A percentile compares a stretch with the other conserved stretches of the same genome.
These are phyloP conservation scores for Cephus cinctus DNA, from an alignment of 1,140 invertebrate species.

Conservation along the genomic window DNA sequence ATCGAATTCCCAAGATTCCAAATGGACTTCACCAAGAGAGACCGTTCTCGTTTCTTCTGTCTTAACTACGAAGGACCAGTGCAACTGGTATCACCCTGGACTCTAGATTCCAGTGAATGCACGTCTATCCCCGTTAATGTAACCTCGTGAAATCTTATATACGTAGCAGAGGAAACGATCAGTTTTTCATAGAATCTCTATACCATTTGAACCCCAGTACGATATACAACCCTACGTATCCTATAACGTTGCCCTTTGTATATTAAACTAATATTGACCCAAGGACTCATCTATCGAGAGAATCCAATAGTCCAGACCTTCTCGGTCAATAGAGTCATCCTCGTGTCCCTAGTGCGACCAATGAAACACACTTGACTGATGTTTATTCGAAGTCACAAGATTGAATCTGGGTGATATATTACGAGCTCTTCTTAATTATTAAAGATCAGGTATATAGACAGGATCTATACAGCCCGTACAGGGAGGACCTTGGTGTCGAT, in stretches of 20 bases:
- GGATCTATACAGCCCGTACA: background rate
- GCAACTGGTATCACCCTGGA: background rate
- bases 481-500: no score
- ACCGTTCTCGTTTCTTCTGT: background rate
- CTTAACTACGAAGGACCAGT: background rate
- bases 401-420: background rate
- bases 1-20: no score
- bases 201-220: background rate
- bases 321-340: background rate
- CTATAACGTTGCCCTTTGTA: slow-evolving; percentile 20
- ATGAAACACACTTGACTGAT: background rate
- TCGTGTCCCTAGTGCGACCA: background rate
- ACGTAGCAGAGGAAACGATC: no score
- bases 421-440: slow-evolving; percentile 6
- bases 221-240: background rate
- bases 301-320: slow-evolving; percentile 9
- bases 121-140: background rate
- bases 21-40: slow-evolving; percentile 5
- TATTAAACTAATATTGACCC: slow-evolving; percentile 25
- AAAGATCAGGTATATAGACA: background rate
- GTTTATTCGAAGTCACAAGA: background rate
- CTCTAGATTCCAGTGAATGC: background rate
- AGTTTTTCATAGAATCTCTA: background rate
- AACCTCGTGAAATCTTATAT: no score
- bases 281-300: slow-evolving; percentile 7